These are phyloP conservation scores for Psettodes erumei DNA, from an alignment of 2,113 vertebrate species.

Conservation along the genomic window DNA sequence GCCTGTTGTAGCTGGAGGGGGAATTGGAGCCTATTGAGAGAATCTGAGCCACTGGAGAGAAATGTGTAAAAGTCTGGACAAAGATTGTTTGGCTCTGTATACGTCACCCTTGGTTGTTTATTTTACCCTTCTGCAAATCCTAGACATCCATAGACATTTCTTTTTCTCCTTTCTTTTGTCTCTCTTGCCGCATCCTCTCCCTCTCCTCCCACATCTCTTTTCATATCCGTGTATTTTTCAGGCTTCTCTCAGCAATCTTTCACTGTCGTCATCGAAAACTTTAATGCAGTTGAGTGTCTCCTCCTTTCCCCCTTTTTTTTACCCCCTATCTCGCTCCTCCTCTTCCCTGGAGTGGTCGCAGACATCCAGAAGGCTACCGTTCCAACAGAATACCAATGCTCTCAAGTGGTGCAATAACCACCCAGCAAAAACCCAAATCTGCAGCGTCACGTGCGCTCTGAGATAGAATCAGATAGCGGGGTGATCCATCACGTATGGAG, in stretches of 20 bases:
- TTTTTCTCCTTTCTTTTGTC: slow-evolving; percentile 1
- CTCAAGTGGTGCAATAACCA: slow-evolving; percentile 26
- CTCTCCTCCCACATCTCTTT: slow-evolving; percentile 16
- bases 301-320: slow-evolving; percentile 10
- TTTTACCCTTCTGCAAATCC: slow-evolving; percentile 26
- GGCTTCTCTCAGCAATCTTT: slow-evolving; percentile 52
- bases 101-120: slow-evolving; percentile 40
- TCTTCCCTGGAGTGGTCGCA: slow-evolving; percentile 48
- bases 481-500: slow-evolving; percentile 38
- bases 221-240: slow-evolving; percentile 61
- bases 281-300: slow-evolving; percentile 46
- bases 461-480: slow-evolving; percentile 4
- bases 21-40: slow-evolving; percentile 27
- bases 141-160: background rate
- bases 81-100: slow-evolving; percentile 55
- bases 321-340: background rate
- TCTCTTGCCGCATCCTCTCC: background rate
- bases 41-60: slow-evolving; percentile 47
- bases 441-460: slow-evolving; percentile 6
- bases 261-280: slow-evolving; percentile 49
- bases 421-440: slow-evolving; percentile 25
- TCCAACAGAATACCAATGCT: slow-evolving; percentile 41
- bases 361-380: slow-evolving; percentile 17
- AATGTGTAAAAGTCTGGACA: slow-evolving; percentile 57
- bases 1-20: slow-evolving; percentile 38